Percentiles rank a stretch among this genome's conserved stretches.
phyloP scores from a whole-genome alignment of 35 echinoderm and acorn worm genomes.

The Patiria miniata region DNA sequence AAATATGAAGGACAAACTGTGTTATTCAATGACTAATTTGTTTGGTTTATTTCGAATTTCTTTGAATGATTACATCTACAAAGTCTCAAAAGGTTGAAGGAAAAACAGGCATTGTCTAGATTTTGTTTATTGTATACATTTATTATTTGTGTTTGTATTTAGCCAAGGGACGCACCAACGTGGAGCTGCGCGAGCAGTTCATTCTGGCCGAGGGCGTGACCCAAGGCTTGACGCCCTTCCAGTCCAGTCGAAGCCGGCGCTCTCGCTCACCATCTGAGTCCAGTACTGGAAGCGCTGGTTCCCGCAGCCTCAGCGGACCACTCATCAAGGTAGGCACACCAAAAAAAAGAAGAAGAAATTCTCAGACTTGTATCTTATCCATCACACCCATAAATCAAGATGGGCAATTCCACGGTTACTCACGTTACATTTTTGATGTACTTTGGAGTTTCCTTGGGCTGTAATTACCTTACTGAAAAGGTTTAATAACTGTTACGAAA shows the following conservation, averaged over 20 bases:
- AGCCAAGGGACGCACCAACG: conserved; percentile 96
- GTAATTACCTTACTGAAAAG: too few relatives aligned
- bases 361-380: too few relatives aligned
- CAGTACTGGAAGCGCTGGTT: conserved; percentile 82
- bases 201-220: conserved; percentile 90
- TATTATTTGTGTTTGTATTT: not conserved
- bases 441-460: too few relatives aligned
- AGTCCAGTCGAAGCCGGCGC: conserved; percentile 28
- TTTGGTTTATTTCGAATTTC: too few relatives aligned
- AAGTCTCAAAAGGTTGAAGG: too few relatives aligned
- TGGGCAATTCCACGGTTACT: not conserved
- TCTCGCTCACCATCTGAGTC: conserved; percentile 87
- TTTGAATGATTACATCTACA: too few relatives aligned
- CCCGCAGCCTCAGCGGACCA: conserved; percentile 71
- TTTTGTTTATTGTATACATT: not conserved
- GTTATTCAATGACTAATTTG: too few relatives aligned
- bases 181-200: conserved; percentile 95
- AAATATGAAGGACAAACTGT: too few relatives aligned
- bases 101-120: too few relatives aligned
- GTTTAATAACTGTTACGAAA: too few relatives aligned
- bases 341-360: not conserved
- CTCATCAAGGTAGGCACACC: conserved; percentile 85
- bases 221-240: conserved; percentile 88
- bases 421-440: too few relatives aligned
- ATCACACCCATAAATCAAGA: not conserved